These are phyloP conservation scores for Halyomorpha halys DNA, from an alignment of 1,140 invertebrate genomes.

Conservation along the genomic window DNA sequence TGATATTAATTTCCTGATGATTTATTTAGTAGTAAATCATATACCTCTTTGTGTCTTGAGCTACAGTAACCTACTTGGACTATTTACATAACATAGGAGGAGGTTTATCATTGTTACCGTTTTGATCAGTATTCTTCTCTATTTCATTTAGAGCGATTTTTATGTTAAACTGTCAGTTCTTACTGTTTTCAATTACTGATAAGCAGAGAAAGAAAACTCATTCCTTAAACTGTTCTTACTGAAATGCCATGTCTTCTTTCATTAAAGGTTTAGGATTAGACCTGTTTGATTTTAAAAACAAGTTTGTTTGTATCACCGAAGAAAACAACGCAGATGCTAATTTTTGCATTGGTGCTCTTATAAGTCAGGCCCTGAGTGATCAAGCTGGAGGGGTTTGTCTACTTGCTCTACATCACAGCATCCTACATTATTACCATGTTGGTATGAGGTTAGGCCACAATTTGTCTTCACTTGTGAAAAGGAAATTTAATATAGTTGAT, in stretches of 20 bases:
- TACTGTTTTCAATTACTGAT: too few relatives aligned
- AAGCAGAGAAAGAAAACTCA: too few relatives aligned
- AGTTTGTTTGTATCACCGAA: slow-evolving; percentile 10
- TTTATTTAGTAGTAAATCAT: too few relatives aligned
- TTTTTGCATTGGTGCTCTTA: slow-evolving; percentile 15
- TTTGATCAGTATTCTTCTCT: too few relatives aligned
- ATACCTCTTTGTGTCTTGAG: too few relatives aligned
- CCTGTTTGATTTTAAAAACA: slow-evolving; percentile 3
- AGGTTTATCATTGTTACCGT: too few relatives aligned
- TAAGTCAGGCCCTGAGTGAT: slow-evolving; percentile 10
- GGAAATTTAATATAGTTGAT: background rate
- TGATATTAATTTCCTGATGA: too few relatives aligned
- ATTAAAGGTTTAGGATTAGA: slow-evolving; percentile 19
- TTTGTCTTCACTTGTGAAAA: background rate
- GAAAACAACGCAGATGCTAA: slow-evolving; percentile 5
- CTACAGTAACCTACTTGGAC: too few relatives aligned
- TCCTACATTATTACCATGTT: slow-evolving; percentile 15
- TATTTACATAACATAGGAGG: too few relatives aligned
- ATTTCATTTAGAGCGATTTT: too few relatives aligned
- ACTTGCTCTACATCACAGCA: slow-evolving; percentile 6
- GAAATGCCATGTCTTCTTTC: slow-evolving; percentile 10
- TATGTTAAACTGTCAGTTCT: too few relatives aligned
- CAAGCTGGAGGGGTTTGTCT: background rate
- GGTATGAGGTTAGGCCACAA: slow-evolving; percentile 15
- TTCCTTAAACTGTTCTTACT: too few relatives aligned